These are phyloP conservation scores for Liasis olivaceus DNA, from an alignment of 2,797 vertebrate genomes.

Conservation along the genomic window DNA sequence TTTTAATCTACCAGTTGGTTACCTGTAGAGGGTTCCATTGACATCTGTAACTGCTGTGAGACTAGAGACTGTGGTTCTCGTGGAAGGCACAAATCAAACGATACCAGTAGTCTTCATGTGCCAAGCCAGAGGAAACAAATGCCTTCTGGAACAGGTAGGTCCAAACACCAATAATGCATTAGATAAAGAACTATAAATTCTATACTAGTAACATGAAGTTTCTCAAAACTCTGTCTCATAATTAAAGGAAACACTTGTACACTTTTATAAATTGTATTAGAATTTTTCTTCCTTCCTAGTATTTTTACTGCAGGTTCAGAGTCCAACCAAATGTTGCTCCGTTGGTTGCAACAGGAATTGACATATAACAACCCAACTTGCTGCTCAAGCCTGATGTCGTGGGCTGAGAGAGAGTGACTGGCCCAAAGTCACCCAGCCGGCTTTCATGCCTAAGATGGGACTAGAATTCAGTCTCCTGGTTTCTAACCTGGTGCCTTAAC, in stretches of 20 bases:
- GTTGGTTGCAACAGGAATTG: no score
- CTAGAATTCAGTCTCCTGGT: no score
- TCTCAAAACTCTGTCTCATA: neutral
- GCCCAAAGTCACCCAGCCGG: no score
- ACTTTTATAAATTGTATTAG: neutral
- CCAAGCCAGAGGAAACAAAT: neutral
- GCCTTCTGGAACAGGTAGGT: conserved; percentile 18
- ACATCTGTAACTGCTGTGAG: conserved; percentile 49
- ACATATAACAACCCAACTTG: no score
- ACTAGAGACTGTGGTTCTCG: conserved; percentile 25
- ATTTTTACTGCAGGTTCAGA: no score
- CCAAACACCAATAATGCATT: neutral
- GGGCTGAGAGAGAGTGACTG: no score
- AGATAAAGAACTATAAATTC: neutral
- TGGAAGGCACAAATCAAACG: neutral
- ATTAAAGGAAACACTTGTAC: neutral
- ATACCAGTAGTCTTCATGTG: fast-evolving
- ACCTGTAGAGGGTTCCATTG: conserved; percentile 31
- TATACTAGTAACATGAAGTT: neutral
- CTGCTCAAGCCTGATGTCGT: no score
- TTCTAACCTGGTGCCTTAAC: no score
- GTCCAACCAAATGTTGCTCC: no score
- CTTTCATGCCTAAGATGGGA: no score
- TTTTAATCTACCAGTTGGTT: conserved; percentile 37
- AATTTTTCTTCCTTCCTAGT: no score